Conservation (phyloP, 1,140 invertebrate genomes). For the Phortica variegata region DNA sequence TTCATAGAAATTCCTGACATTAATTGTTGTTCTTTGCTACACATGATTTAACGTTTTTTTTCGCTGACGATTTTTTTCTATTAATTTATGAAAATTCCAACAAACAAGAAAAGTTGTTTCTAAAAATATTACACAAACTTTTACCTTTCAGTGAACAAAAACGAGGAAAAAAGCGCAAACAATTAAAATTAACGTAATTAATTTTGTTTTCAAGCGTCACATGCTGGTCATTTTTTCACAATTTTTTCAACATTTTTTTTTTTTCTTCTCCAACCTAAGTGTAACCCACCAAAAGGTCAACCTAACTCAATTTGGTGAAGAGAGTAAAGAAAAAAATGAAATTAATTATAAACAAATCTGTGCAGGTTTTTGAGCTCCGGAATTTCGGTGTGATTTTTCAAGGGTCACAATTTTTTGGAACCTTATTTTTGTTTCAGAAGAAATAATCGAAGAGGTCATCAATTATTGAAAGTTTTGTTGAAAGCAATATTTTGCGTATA, state of each 20-base stretch:
- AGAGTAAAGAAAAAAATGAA: constrained; percentile 20
- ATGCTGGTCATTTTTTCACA: constrained; percentile 21
- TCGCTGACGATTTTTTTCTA: constrained; percentile 1
- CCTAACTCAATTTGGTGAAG: constrained; percentile 1
- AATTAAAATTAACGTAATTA: constrained; percentile 47
- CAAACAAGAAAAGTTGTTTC: too few species aligned
- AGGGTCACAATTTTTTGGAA: constrained; percentile 41
- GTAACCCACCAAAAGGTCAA: constrained; percentile 12
- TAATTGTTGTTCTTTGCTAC: constrained; percentile 8
- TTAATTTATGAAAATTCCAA: too few species aligned
- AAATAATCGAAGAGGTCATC: too few species aligned
- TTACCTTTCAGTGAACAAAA: constrained; percentile 1
- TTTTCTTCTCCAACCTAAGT: constrained; percentile 8
- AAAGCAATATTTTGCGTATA: too few species aligned
- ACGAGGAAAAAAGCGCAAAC: constrained; percentile 22
- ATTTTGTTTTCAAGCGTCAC: constrained; percentile 38
- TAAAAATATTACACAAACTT: background rate
- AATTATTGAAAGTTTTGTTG: too few species aligned
- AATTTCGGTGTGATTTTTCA: constrained; percentile 52
- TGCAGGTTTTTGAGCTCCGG: constrained; percentile 11
- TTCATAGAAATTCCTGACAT: constrained; percentile 8
- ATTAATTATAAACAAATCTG: constrained; percentile 57
- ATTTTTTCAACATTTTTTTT: too few species aligned
- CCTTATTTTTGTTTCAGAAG: too few species aligned
- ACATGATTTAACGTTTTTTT: constrained; percentile 11